phyloP scores from a whole-genome alignment of 2,113 vertebrate genomes.

The Grammomys dolichurus region DNA sequence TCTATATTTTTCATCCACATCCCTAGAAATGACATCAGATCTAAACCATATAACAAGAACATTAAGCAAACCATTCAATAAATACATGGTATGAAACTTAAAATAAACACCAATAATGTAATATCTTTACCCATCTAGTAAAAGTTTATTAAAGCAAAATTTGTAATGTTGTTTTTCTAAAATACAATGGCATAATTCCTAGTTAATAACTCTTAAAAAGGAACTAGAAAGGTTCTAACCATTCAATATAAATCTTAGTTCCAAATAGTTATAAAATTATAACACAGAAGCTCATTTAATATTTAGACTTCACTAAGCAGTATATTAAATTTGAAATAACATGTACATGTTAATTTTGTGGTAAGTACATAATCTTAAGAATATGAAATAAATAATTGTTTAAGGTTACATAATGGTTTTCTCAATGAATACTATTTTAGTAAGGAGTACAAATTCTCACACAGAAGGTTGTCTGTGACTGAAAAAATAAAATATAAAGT shows the following conservation, averaged over 20 bases:
- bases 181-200: background rate
- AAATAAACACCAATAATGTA: background rate
- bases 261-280: background rate
- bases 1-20: background rate
- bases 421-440: background rate
- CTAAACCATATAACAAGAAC: background rate
- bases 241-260: background rate
- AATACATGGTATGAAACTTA: background rate
- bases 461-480: background rate
- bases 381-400: background rate
- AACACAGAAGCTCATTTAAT: background rate
- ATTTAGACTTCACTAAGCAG: background rate
- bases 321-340: background rate
- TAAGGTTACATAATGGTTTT: background rate
- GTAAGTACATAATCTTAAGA: background rate
- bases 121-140: background rate
- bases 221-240: background rate
- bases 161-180: background rate
- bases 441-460: background rate
- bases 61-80: background rate
- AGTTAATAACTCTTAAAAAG: background rate
- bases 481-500: background rate
- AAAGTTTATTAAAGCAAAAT: background rate
- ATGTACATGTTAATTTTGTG: background rate
- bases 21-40: background rate